Base-by-base conservation (phyloP, 2,888 invertebrate genomes). In the Zaprionus obscuricornis region DNA sequence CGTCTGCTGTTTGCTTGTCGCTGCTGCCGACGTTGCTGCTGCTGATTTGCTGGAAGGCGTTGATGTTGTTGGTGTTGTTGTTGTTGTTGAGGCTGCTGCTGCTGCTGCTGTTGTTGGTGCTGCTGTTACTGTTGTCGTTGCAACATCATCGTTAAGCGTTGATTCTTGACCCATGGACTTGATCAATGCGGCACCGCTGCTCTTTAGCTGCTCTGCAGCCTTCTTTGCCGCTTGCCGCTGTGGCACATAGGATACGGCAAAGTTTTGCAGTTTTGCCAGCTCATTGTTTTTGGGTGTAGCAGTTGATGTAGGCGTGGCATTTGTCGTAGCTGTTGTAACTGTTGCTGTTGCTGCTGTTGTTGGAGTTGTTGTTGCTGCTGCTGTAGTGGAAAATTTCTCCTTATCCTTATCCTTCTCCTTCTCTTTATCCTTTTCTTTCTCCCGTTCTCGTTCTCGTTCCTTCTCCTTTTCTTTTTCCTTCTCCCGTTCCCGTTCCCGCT, bases 191-290 rank as follows among this genome's bases (percentile, higher is more conserved):
- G 79, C 66, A 4, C 95, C 95, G 10, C 95, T 95, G 88, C 95
- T 95, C 88, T 96, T 96, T 49, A 97, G 95, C 86, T 96, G 96
- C 79, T 96, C 96, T 1, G 96, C 96, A 0, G 97, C 97, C 88
- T 97, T 97, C 88, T 96, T 96, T 7, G 97, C 97, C 1, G 97
- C 97, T 90, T 96, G 96, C 59, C 97, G 91, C 88, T 97, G 97
- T 1, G 97, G 97, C 14, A 97, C 97, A 88, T 96, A 96, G 0
- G 96, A 94, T 31, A 96, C 92, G 37, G 94, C 92, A 82, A 94
- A 93, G 71, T 90, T 90, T 66, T 91, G 88, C 40, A 74, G 27
- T 74, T 85, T 88, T 45, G 76, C 58, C 16, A 78, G 43, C 49
- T 85, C 85, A 22, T 63, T 85, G 5, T 66, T 89, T 76, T 89